Conservation (phyloP, 2,888 invertebrate genomes). For the Drosophila nr. medialis region DNA sequence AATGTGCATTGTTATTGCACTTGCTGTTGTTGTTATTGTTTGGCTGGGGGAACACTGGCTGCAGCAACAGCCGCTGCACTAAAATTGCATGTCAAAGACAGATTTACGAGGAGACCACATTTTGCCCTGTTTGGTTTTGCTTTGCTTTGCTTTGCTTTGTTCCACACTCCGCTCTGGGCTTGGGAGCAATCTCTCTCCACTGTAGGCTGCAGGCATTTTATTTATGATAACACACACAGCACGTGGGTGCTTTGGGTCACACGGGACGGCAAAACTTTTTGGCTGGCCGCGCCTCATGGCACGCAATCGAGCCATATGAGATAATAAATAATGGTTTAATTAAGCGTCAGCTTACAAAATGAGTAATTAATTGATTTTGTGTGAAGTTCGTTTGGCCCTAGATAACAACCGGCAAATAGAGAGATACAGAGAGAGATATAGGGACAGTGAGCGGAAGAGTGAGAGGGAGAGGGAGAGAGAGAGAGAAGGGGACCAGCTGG, state of each 20-base stretch:
- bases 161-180: slow-evolving; percentile 19
- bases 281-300: slow-evolving; percentile 40
- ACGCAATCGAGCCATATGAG: slow-evolving; percentile 59
- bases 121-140: slow-evolving; percentile 26
- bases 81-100: slow-evolving; percentile 80
- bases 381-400: slow-evolving; percentile 34
- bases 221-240: slow-evolving; percentile 42
- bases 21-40: slow-evolving; percentile 18
- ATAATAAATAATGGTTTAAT: slow-evolving; percentile 80
- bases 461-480: too few relatives aligned
- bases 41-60: slow-evolving; percentile 28
- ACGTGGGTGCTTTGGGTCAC: slow-evolving; percentile 11
- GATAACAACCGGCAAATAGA: slow-evolving; percentile 23
- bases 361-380: slow-evolving; percentile 71
- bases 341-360: slow-evolving; percentile 72
- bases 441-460: background rate
- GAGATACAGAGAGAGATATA: background rate
- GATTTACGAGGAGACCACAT: slow-evolving; percentile 68
- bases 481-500: background rate
- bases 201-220: slow-evolving; percentile 36
- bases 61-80: slow-evolving; percentile 75
- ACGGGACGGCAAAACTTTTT: slow-evolving; percentile 52
- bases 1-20: slow-evolving; percentile 54
- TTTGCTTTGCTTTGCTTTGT: slow-evolving; percentile 20
- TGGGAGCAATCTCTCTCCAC: background rate